Evolutionary conservation across 2,797 vertebrate species (phyloP).

Genomic region (Periophthalmus magnuspinnatus): DNA sequence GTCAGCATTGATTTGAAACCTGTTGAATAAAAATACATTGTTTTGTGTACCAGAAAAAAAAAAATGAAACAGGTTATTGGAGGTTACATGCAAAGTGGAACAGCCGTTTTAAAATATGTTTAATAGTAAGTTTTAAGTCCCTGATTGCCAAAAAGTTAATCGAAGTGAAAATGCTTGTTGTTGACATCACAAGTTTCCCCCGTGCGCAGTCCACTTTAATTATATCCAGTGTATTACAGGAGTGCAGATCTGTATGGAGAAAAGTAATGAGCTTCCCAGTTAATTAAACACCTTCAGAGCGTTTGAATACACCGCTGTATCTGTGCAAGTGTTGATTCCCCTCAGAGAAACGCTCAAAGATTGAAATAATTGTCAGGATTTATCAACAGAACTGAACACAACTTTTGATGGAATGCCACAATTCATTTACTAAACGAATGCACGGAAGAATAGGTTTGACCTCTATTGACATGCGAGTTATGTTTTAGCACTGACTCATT

Average conservation of each 20-base stretch:
- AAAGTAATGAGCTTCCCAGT: conserved; percentile 17
- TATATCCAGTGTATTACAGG: not conserved
- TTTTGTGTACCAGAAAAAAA: no score
- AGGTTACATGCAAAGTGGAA: not conserved
- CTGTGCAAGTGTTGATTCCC: conserved; percentile 35
- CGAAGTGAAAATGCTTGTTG: not conserved
- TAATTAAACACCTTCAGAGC: conserved; percentile 43
- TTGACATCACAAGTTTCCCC: not conserved
- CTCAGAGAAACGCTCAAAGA: conserved; percentile 20
- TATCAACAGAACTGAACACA: conserved; percentile 22
- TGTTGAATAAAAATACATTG: no score
- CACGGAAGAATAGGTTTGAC: not conserved
- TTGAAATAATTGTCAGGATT: conserved; percentile 28
- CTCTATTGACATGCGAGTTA: not conserved
- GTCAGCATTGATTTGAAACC: no score
- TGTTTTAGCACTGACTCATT: not conserved
- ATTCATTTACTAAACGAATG: conserved; percentile 18
- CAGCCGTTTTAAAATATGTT: not conserved
- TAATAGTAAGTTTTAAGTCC: not conserved
- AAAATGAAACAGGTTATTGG: not conserved
- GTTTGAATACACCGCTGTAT: conserved; percentile 16
- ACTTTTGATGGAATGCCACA: conserved; percentile 9
- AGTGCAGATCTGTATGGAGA: not conserved
- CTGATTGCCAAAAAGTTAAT: not conserved
- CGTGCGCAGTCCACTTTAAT: conserved; percentile 7